These are phyloP conservation scores for Aphelinus atriplicis DNA, from an alignment of 1,140 invertebrate genomes.

Conservation along the genomic window DNA sequence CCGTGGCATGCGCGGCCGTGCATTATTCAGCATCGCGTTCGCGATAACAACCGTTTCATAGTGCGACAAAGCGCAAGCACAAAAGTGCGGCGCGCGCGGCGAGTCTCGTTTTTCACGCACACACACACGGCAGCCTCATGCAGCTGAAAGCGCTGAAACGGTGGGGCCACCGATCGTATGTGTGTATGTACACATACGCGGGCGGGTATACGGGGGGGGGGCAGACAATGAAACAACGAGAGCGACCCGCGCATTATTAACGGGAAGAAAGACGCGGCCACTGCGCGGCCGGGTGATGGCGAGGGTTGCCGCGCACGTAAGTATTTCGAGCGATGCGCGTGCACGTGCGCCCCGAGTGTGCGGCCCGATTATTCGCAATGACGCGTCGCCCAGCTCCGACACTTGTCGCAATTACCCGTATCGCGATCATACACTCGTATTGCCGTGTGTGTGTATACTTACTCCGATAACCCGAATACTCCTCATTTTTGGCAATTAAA, in stretches of 20 bases:
- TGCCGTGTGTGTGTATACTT: no score
- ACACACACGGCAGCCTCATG: not conserved
- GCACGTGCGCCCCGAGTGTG: no score
- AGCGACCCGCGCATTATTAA: not conserved
- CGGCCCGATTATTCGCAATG: no score
- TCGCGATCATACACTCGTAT: no score
- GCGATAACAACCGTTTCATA: constrained; percentile 5
- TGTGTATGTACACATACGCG: not conserved
- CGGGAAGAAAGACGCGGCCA: not conserved
- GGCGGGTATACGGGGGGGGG: not conserved
- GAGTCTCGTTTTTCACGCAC: not conserved
- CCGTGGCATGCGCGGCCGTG: no score
- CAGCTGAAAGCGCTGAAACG: no score
- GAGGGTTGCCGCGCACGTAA: not conserved
- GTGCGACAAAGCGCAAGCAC: not conserved
- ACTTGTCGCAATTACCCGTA: no score
- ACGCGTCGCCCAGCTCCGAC: no score
- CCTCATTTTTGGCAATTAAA: no score
- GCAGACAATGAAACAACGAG: not conserved
- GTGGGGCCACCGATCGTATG: not conserved
- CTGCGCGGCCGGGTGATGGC: not conserved
- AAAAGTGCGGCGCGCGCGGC: not conserved
- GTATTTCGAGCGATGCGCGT: not conserved
- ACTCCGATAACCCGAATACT: no score
- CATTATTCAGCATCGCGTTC: not conserved